phyloP scores from a whole-genome alignment of 2,797 vertebrate species.

The Dendrocincla fuliginosa region DNA sequence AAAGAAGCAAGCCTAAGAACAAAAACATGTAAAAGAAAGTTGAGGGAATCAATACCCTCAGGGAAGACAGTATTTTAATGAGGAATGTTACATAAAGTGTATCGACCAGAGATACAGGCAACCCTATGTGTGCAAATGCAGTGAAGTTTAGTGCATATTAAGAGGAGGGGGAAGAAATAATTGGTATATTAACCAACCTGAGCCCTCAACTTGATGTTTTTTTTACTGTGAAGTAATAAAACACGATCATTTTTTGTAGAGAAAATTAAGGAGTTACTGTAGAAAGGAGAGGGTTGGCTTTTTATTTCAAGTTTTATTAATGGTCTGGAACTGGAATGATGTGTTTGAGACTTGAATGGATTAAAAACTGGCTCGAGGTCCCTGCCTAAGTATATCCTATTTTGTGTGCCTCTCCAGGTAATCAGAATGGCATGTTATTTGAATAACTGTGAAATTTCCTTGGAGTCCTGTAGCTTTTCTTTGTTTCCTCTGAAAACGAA shows the following conservation, averaged over 20 bases:
- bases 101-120: neutral
- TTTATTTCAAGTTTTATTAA: neutral
- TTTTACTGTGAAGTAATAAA: neutral
- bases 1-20: neutral
- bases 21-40: neutral
- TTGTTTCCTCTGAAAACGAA: constrained; percentile 2
- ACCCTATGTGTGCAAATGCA: neutral
- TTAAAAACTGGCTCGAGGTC: neutral
- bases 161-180: neutral
- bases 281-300: neutral
- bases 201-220: neutral
- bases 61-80: neutral
- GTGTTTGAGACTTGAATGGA: neutral
- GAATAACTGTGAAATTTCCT: neutral
- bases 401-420: neutral
- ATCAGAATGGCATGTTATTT: neutral
- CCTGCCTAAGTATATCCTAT: neutral
- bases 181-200: neutral
- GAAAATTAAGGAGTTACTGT: neutral
- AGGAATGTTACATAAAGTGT: neutral
- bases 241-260: neutral
- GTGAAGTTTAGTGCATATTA: neutral
- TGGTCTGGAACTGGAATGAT: neutral
- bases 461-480: neutral
- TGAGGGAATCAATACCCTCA: neutral